Evolutionary conservation across 2,113 vertebrate genomes (phyloP).

Genomic region (Lagopus leucura): DNA sequence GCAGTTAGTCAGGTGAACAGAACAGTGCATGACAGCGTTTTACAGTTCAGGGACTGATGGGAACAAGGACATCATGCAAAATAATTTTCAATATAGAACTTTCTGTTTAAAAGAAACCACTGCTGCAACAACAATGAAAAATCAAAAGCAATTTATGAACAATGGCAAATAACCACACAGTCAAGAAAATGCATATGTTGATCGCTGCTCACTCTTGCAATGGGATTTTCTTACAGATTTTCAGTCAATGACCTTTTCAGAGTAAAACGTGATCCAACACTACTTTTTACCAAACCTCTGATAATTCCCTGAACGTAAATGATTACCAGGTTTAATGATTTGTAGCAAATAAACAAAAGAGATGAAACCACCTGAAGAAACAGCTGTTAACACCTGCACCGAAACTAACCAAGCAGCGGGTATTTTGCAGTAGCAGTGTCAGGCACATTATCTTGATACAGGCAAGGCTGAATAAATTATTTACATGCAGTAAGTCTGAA

Average conservation of each 20-base stretch:
- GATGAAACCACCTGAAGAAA: background rate
- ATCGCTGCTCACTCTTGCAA: background rate
- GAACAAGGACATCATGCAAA: conserved; percentile 13
- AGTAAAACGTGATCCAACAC: background rate
- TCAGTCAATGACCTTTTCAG: background rate
- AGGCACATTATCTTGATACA: background rate
- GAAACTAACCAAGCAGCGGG: background rate
- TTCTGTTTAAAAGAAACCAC: background rate
- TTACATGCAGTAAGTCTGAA: background rate
- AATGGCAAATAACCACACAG: background rate
- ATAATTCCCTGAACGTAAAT: background rate
- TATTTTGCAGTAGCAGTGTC: background rate
- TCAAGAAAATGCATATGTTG: background rate
- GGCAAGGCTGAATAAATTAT: background rate
- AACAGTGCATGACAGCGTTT: conserved; percentile 25
- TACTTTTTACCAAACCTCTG: background rate
- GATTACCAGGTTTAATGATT: background rate
- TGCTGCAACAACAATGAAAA: background rate
- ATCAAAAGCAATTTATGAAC: background rate
- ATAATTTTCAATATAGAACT: background rate
- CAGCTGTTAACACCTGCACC: background rate
- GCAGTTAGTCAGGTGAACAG: conserved; percentile 32
- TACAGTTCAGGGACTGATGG: conserved; percentile 19
- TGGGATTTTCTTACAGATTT: background rate
- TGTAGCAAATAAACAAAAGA: background rate